phyloP scores from a whole-genome alignment of 2,888 invertebrate species.

The Julus scandinavius region DNA sequence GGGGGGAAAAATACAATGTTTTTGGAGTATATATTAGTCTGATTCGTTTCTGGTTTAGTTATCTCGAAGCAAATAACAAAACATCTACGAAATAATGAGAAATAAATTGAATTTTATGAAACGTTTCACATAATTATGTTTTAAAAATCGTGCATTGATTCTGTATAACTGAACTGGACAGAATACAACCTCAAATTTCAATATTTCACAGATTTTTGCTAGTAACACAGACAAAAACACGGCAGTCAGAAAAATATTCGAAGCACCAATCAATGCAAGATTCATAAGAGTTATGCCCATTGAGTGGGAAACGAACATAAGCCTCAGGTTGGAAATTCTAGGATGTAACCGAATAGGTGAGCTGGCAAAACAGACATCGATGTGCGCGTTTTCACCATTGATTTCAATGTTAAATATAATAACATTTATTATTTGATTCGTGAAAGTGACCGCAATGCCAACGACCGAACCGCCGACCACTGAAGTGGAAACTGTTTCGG shows the following conservation, averaged over 20 bases:
- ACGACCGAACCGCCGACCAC: neutral
- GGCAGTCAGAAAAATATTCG: conserved; percentile 63
- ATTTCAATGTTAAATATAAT: neutral
- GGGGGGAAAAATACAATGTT: no score
- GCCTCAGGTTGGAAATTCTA: conserved; percentile 64
- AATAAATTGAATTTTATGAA: no score
- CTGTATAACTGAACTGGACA: neutral
- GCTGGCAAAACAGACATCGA: conserved; percentile 42
- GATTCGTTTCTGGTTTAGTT: no score
- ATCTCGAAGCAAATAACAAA: no score
- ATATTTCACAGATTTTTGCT: conserved; percentile 61
- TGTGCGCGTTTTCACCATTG: no score
- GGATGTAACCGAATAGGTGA: conserved; percentile 63
- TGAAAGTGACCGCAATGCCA: neutral
- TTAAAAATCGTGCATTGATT: conserved; percentile 4
- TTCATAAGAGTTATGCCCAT: conserved; percentile 64
- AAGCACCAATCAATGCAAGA: conserved; percentile 62
- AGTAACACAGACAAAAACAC: conserved; percentile 63
- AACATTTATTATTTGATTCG: neutral
- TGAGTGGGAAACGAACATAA: conserved; percentile 61
- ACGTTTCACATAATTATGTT: neutral
- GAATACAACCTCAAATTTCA: neutral
- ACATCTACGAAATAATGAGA: no score
- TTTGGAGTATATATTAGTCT: no score
- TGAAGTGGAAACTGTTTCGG: neutral